A percentile compares a stretch with the other conserved stretches of the same genome.
These are phyloP conservation scores for Hemiscyllium ocellatum DNA, from an alignment of 2,113 vertebrate species.

Conservation along the genomic window DNA sequence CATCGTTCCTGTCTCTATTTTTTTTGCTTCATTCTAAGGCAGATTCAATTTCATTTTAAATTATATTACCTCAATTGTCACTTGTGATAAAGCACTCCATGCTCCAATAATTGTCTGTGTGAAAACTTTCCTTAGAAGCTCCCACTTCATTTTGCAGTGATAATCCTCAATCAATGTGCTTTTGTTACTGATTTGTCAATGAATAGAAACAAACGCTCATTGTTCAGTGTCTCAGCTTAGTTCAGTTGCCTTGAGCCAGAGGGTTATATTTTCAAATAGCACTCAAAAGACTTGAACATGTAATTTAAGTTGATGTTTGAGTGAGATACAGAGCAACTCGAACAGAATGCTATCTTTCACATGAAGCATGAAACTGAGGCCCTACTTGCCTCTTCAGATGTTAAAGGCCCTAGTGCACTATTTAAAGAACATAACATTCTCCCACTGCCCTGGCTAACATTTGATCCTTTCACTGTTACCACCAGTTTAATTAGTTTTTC, in stretches of 20 bases:
- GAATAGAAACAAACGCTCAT: not conserved
- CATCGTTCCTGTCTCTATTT: not conserved
- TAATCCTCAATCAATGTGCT: not conserved
- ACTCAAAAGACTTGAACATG: not conserved
- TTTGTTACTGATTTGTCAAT: slow-evolving; percentile 7
- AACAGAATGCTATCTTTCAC: not conserved
- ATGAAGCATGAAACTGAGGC: not conserved
- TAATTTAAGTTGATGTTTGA: not conserved
- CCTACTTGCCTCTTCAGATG: not conserved
- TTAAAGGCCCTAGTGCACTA: not conserved
- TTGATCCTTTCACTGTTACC: not conserved
- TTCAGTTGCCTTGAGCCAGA: not conserved
- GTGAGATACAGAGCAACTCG: not conserved
- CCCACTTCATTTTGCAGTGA: not conserved
- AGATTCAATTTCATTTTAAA: not conserved
- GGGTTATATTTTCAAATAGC: not conserved
- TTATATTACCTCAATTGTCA: not conserved
- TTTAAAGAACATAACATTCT: not conserved
- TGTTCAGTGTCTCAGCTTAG: not conserved
- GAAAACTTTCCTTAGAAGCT: not conserved
- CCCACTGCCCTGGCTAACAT: not conserved
- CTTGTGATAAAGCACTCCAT: not conserved
- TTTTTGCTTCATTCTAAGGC: not conserved
- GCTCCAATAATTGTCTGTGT: not conserved
- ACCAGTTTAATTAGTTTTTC: not conserved